phyloP scores from a whole-genome alignment of 2,888 invertebrate species.

The Drosophila stalkeri region DNA sequence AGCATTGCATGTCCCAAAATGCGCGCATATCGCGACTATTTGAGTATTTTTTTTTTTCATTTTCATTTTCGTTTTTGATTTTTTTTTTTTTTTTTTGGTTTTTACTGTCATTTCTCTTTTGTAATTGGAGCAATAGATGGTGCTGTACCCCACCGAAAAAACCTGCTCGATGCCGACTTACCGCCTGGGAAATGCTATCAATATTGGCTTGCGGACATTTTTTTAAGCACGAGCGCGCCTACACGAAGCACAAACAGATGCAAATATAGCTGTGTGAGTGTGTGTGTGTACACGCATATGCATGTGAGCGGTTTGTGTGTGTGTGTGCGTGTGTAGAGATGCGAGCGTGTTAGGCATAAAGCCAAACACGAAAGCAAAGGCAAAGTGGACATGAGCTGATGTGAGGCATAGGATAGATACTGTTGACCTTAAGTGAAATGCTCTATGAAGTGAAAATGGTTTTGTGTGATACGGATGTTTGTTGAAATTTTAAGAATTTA shows the following conservation, averaged over 20 bases:
- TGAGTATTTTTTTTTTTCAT: background rate
- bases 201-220: constrained; percentile 71
- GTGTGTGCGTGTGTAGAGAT: constrained; percentile 14
- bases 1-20: constrained; percentile 22
- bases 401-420: background rate
- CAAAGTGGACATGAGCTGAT: background rate
- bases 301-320: background rate
- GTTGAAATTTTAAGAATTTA: too few species aligned
- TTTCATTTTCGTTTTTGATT: constrained; percentile 4
- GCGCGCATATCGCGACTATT: constrained; percentile 40
- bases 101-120: constrained; percentile 9
- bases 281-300: constrained; percentile 2
- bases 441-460: background rate
- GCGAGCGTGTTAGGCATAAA: background rate
- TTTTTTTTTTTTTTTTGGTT: constrained; percentile 8
- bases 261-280: constrained; percentile 5
- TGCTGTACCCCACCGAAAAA: background rate
- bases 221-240: constrained; percentile 54
- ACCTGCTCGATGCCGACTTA: constrained; percentile 16
- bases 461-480: background rate
- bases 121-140: constrained; percentile 72
- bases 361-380: background rate
- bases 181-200: constrained; percentile 68
- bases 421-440: background rate
- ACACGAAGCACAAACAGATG: constrained; percentile 28